Base-by-base conservation (phyloP, 2,797 vertebrate genomes). In the Lutjanus argentimaculatus region DNA sequence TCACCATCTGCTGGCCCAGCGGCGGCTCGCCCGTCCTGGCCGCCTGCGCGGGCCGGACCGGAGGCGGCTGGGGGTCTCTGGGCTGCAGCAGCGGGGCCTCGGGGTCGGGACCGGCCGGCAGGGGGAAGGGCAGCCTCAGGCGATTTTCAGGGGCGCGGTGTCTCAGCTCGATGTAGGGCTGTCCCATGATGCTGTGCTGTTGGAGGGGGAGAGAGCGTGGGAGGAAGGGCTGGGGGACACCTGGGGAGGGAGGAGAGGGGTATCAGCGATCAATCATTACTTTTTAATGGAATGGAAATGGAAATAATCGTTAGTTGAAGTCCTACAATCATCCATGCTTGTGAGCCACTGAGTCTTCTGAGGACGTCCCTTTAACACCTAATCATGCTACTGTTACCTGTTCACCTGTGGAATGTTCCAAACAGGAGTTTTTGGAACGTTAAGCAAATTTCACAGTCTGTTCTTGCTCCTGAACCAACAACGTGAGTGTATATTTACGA, bases 81-180 rank as follows among this genome's bases (percentile, higher is more conserved):
- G 72, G 78, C 19, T 65, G 79, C n/a, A 76, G n/a, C 3, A 49
- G 48, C 0, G 21, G 43, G 48, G 42, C 51, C 59, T 86, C 80
- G 0, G 72, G 11, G 11, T 97, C 96, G 1, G 94, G 62, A 45
- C 93, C 25, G 0, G 40, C 62, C 0, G 84, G 52, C 4, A 82
- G 62, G 6, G 91, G 4, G 49, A 97, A 97, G 52, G 97, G 95
- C 64, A 96, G 84, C 57, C 97, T 93, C 0, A 97, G 93, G 49
- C 97, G 95, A 56, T 95, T 96, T 2, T 99, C 97, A 0, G 97
- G 97, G 42, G 95, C 85, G 13, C 97, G 94, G 86, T 99, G 98
- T 0, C 98, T 95, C 12, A 99, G 92, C 86, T 99, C 98, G 0
- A 99, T 99, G 85, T 97, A 99, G 0, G 98, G 97, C 74, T 99